Evolutionary conservation across 2,888 invertebrate species (phyloP).

Genomic region (Archaeoteleia sp.): DNA sequence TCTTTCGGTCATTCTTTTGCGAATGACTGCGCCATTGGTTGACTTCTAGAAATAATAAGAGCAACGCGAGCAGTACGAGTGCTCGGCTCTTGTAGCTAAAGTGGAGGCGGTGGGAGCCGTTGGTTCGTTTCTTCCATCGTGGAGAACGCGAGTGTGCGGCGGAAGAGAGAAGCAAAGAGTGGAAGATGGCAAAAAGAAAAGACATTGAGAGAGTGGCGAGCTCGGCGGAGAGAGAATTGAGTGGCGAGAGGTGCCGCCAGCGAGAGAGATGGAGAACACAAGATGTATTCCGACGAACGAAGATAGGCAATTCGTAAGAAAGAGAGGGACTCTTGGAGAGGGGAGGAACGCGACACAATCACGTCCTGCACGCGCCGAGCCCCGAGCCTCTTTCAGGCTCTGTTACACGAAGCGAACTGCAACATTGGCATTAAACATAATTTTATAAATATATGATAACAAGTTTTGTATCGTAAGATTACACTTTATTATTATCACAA

Average conservation of each 20-base stretch:
- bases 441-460: too few species aligned
- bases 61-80: constrained; percentile 64
- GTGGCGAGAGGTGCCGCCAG: constrained; percentile 54
- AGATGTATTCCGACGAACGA: constrained; percentile 15
- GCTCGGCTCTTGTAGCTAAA: constrained; percentile 58
- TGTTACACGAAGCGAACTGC: constrained; percentile 67
- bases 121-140: constrained; percentile 62
- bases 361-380: constrained; percentile 74
- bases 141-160: constrained; percentile 55
- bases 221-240: constrained; percentile 52
- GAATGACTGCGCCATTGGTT: constrained; percentile 64
- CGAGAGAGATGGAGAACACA: constrained; percentile 52
- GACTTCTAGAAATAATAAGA: constrained; percentile 68
- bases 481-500: too few species aligned
- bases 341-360: constrained; percentile 70
- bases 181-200: constrained; percentile 58
- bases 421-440: neutral
- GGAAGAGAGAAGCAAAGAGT: constrained; percentile 58
- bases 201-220: constrained; percentile 52
- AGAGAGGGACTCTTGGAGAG: constrained; percentile 54
- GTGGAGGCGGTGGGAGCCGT: constrained; percentile 71
- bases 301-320: constrained; percentile 55
- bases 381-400: constrained; percentile 68
- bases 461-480: too few species aligned
- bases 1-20: constrained; percentile 46